phyloP scores from a whole-genome alignment of 2,888 invertebrate genomes.

The Tuberolachnus salignus region DNA sequence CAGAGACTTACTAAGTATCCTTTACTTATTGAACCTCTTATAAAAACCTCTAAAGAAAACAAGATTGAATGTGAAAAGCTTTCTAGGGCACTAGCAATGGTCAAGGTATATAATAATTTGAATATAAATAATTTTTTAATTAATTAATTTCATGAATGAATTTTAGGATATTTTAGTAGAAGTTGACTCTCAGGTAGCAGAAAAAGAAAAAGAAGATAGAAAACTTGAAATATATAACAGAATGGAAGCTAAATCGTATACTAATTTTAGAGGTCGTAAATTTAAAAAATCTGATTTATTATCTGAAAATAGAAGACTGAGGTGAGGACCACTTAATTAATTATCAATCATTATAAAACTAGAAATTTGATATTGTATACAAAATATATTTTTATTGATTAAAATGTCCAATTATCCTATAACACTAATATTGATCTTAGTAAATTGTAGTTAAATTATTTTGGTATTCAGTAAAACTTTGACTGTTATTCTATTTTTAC shows the following conservation, averaged over 20 bases:
- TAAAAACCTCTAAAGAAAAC: constrained; percentile 86
- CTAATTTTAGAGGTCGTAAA: constrained; percentile 80
- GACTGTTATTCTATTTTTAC: too few species aligned
- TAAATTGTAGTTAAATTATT: too few species aligned
- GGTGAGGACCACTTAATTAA: constrained; percentile 63
- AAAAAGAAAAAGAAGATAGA: constrained; percentile 86
- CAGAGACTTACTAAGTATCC: constrained; percentile 96
- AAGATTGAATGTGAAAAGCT: constrained; percentile 79
- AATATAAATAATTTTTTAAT: not conserved
- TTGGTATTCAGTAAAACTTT: too few species aligned
- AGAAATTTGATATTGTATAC: too few species aligned
- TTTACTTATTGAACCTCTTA: constrained; percentile 84
- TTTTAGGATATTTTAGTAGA: constrained; percentile 80
- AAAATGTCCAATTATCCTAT: too few species aligned
- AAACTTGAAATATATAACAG: constrained; percentile 90
- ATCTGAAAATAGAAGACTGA: constrained; percentile 80
- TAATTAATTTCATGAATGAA: constrained; percentile 12
- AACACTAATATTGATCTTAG: too few species aligned
- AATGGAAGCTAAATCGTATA: constrained; percentile 91
- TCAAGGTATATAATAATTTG: constrained; percentile 68
- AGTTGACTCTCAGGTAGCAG: constrained; percentile 91
- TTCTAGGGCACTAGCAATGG: constrained; percentile 77
- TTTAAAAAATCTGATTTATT: constrained; percentile 93
- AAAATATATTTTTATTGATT: not conserved
- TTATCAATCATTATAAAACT: not conserved